Evolutionary conservation across 2,113 vertebrate species (phyloP).

Genomic region (Turdus rufiventris): DNA sequence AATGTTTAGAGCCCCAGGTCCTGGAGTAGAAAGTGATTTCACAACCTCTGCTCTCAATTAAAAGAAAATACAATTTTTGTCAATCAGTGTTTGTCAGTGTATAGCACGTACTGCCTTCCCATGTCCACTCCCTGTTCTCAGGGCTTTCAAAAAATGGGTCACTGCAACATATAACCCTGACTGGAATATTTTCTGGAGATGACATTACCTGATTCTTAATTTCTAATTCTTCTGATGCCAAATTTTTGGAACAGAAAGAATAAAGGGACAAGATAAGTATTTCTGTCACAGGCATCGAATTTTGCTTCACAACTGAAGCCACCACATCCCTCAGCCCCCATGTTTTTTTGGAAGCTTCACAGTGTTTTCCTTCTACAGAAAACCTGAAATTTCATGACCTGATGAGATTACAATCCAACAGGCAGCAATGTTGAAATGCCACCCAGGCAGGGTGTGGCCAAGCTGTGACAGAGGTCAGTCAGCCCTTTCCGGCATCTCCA

Average conservation of each 20-base stretch:
- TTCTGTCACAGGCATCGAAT: neutral
- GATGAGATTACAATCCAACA: neutral
- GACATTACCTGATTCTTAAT: neutral
- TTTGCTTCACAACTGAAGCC: neutral
- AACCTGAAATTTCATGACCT: neutral
- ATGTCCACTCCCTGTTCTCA: neutral
- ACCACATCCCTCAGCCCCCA: neutral
- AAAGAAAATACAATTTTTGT: conserved; percentile 8
- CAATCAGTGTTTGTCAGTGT: neutral
- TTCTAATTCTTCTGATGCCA: neutral
- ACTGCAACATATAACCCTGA: neutral
- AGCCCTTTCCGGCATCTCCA: neutral
- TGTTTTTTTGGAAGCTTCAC: neutral
- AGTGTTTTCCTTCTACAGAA: neutral
- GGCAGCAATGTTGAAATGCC: neutral
- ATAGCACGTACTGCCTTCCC: neutral
- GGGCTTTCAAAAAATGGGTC: neutral
- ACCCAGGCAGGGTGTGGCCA: neutral
- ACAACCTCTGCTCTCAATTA: conserved; percentile 12
- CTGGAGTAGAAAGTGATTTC: neutral
- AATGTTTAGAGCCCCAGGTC: conserved; percentile 6
- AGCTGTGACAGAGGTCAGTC: neutral
- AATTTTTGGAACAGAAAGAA: neutral
- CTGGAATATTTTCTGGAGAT: neutral
- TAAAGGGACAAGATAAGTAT: neutral